Conservation (phyloP, 2,113 vertebrate genomes). For the Oncorhynchus mykiss region DNA sequence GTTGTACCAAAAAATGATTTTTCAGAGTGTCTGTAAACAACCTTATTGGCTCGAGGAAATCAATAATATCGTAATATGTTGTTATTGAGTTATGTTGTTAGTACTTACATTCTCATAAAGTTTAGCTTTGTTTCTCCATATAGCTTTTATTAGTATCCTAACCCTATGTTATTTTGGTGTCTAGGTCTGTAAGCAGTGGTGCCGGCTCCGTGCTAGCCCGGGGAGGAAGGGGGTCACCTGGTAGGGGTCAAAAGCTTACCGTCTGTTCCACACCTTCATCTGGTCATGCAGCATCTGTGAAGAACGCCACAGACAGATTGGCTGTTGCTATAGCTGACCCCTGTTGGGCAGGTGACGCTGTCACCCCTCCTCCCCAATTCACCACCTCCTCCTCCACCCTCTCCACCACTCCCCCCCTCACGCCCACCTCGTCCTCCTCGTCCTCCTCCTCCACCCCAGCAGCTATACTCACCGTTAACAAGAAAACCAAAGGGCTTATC, state of each 20-base stretch:
- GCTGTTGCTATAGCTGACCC: slow-evolving; percentile 84
- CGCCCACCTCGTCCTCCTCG: slow-evolving; percentile 76
- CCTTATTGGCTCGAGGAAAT: no score
- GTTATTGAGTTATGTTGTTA: neutral
- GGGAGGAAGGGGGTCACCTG: slow-evolving; percentile 98
- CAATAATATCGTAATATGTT: neutral
- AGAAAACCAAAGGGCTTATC: slow-evolving; percentile 99
- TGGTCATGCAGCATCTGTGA: slow-evolving; percentile 99
- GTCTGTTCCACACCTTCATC: slow-evolving; percentile 99
- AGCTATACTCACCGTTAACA: slow-evolving; percentile 86
- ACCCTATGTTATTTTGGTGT: slow-evolving; percentile 10
- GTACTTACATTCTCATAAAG: slow-evolving; percentile 23
- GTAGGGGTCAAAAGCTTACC: slow-evolving; percentile 99
- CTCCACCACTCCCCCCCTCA: slow-evolving; percentile 89
- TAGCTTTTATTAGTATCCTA: no score
- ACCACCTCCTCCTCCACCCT: slow-evolving; percentile 91
- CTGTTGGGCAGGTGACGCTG: slow-evolving; percentile 84
- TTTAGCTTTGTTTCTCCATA: no score
- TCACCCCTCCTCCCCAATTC: slow-evolving; percentile 78
- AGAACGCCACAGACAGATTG: slow-evolving; percentile 95
- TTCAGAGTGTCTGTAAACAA: no score
- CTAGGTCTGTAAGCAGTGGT: slow-evolving; percentile 92
- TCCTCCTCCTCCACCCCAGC: slow-evolving; percentile 84
- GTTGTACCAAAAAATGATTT: no score
- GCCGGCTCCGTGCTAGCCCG: slow-evolving; percentile 92